Base-by-base conservation (phyloP, 2,113 vertebrate genomes). In the Gymnobelideus leadbeateri region DNA sequence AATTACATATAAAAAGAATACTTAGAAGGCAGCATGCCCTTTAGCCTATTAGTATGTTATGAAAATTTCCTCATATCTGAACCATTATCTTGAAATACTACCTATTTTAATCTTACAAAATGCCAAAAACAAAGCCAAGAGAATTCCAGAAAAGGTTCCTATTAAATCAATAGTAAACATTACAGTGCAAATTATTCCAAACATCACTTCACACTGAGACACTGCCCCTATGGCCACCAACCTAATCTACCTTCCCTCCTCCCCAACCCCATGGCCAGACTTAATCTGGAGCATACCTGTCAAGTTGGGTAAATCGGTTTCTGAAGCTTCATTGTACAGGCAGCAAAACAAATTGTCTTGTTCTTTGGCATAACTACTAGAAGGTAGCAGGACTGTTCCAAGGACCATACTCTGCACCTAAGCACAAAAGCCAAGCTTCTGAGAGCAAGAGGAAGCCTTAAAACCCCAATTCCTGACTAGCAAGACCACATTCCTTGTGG, bases 321-420 rank as follows among this genome's bases (percentile, higher is more conserved):
- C 97, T 2, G 98, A 97, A 26, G 92, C 7, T 96, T 95, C 95
- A 95, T 98, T 25, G 16, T 98, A 91, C 6, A 98, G 98, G 94
- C 97, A 98, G 95, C 98, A 95, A 55, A 97, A 98, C 68, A 98
- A 95, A 10, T 92, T 96, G 6, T 97, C 93, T 98, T 98, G 98
- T 77, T 99, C 99, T 96, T 98, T 99, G 89, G 99, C 99, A 96
- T 99, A 99, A 98, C 98, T 98, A 97, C 98, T 98, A 91, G 98
- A 98, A 96, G 99, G 99, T 97, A 99, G 98, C 2, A 99, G 98
- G 94, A 98, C 97, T 0, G 99, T 99, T 93, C 98, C 99, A 96
- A 99, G 96, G 51, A 98, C 97, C 99, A 99, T 99, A 92, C 96
- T 98, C 97, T 9, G 89, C 89, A 92, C 53, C 43, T 3, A 94